Percentiles rank a stretch among this genome's conserved stretches.
Conservation (phyloP, 1,140 invertebrate genomes). For the Stratiolaelaps scimitus region DNA sequence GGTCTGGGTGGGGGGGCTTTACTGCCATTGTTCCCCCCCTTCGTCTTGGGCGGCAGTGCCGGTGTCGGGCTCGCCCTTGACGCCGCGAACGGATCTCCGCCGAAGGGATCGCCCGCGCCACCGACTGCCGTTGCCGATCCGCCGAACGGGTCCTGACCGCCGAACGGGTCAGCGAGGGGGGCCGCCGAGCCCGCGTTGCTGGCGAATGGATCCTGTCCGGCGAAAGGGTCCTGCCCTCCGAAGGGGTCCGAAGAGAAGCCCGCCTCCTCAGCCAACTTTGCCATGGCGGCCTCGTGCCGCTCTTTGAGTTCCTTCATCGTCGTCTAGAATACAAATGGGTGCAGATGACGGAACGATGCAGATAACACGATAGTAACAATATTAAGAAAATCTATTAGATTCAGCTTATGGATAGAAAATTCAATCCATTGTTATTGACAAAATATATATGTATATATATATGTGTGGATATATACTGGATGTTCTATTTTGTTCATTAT, state of each 20-base stretch:
- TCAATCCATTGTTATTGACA: neutral
- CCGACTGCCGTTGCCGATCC: neutral
- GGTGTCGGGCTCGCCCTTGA: conserved; percentile 24
- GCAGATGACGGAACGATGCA: no score
- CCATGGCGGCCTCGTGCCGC: conserved; percentile 13
- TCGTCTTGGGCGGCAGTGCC: conserved; percentile 15
- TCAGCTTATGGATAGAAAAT: neutral
- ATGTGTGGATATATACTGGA: no score
- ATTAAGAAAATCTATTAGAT: no score
- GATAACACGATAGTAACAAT: no score
- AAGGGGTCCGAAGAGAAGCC: conserved; percentile 10
- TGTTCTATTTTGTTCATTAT: no score
- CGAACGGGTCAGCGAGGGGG: neutral
- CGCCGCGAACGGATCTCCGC: conserved; percentile 1
- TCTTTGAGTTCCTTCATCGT: conserved; percentile 10
- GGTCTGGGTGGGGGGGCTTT: no score
- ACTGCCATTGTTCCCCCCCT: neutral
- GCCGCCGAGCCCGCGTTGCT: no score
- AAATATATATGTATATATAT: no score
- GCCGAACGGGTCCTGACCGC: neutral
- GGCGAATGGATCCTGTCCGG: neutral
- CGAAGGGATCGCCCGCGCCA: conserved; percentile 14
- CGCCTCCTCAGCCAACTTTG: conserved; percentile 12
- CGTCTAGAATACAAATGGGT: neutral
- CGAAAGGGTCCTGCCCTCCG: conserved; percentile 15